Evolutionary conservation across 2,888 invertebrate species (phyloP).

Genomic region (Campopleginae sp.): DNA sequence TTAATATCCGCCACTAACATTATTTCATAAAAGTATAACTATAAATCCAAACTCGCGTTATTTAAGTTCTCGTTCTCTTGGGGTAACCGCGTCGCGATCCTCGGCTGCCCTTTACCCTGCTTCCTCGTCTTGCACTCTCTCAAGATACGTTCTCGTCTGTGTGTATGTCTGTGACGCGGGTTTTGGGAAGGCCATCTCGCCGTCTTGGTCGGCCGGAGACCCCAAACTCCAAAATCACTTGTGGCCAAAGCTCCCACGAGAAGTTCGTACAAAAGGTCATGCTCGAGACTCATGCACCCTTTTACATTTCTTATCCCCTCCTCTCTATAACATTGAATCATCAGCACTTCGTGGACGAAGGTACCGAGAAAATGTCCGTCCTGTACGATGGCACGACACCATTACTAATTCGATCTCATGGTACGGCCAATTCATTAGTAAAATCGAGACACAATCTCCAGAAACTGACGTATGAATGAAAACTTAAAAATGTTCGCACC

Average conservation of each 20-base stretch:
- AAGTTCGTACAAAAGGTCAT: constrained; percentile 29
- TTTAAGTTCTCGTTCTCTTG: constrained; percentile 74
- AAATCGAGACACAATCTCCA: neutral
- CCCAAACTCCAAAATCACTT: constrained; percentile 3
- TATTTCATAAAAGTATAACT: constrained; percentile 85
- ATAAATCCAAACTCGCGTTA: constrained; percentile 84
- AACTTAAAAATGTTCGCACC: neutral
- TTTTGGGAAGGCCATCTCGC: neutral
- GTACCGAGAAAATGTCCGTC: constrained; percentile 50
- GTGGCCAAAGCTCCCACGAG: constrained; percentile 36
- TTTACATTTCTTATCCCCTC: constrained; percentile 20
- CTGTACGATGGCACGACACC: constrained; percentile 31
- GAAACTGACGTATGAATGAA: neutral
- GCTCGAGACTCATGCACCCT: constrained; percentile 15
- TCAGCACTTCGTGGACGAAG: constrained; percentile 60
- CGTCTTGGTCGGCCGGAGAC: constrained; percentile 17
- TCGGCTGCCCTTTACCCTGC: constrained; percentile 17
- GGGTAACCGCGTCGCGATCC: constrained; percentile 48
- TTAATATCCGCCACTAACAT: constrained; percentile 84
- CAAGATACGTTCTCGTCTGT: constrained; percentile 52
- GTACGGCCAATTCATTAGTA: neutral
- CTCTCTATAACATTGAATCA: constrained; percentile 57
- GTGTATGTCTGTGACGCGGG: constrained; percentile 2
- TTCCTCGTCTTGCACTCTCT: constrained; percentile 43
- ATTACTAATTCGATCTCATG: constrained; percentile 48